Base-by-base conservation (phyloP, 2,888 invertebrate genomes). In the Chalcis sispes region DNA sequence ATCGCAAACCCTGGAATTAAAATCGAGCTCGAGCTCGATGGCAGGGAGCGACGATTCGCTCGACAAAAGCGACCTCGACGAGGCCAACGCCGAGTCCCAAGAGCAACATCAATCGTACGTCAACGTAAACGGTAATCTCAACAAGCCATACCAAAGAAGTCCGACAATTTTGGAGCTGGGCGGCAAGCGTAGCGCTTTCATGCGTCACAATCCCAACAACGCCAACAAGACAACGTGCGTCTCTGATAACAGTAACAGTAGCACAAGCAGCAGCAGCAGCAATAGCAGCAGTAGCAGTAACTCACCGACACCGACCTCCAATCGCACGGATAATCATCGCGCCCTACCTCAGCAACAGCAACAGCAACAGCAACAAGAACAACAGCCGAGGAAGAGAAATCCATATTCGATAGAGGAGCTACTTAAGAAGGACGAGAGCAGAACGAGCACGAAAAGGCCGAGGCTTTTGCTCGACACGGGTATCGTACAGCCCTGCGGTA, bases 361-460 rank as follows among this genome's bases (percentile, higher is more conserved):
- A 40, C 58, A 29, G 2, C 40, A 62, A 72, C 81, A 80, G 13
- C 80, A 81, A 67, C 72, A 62, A 61, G 70, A 81, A 70, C 85
- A 81, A 50, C 82, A 80, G 15, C 83, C 86, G 36, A 91, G 91
- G 79, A 94, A 95, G 87, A 92, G 94, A 78, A 96, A 95, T 85
- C 95, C 96, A 0, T 96, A 96, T 85, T 96, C 96, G 1, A 96
- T 96, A 85, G 96, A 96, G 82, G 96, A 96, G 84, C 87, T 96
- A 8, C 85, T 96, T 32, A 96, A 96, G 85, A 95, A 95, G 82
- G 95, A 95, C 0, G 93, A 93, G 79, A 94, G 93, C 84, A 91
- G 91, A 81, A 88, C 89, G 10, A 80, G 80, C 58, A 80, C 82
- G 15, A 87, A 87, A 71, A 85, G 88, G 84, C 88, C 83, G 52